These are phyloP conservation scores for Epirrhoe alternata DNA, from an alignment of 2,888 invertebrate species.

Conservation along the genomic window DNA sequence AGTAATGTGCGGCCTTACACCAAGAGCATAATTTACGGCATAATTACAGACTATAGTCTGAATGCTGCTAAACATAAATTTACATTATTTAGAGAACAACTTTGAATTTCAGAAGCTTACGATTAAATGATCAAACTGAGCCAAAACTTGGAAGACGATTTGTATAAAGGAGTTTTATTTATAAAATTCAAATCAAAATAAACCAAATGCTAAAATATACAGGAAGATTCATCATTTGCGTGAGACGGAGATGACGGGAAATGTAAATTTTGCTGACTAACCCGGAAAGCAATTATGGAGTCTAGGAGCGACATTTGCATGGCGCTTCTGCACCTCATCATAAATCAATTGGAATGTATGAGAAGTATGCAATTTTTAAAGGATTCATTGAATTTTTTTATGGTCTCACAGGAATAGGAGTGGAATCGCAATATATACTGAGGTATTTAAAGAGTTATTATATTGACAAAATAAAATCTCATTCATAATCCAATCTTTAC, in stretches of 20 bases:
- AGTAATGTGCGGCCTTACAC: conserved; percentile 40
- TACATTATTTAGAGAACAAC: conserved; percentile 16
- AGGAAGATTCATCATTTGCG: conserved; percentile 30
- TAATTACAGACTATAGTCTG: conserved; percentile 37
- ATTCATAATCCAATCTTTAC: not conserved
- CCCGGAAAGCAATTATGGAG: conserved; percentile 65
- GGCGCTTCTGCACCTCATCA: conserved; percentile 53
- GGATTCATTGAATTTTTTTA: not conserved
- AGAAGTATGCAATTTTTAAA: conserved; percentile 9
- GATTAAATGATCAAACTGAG: conserved; percentile 21
- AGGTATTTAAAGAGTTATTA: not conserved
- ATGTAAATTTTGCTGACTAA: conserved; percentile 66
- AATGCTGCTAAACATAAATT: conserved; percentile 31
- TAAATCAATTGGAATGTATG: conserved; percentile 52
- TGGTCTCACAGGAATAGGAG: not conserved
- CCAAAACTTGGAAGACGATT: conserved; percentile 13
- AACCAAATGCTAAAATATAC: conserved; percentile 35
- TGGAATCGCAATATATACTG: not conserved
- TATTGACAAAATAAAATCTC: not conserved
- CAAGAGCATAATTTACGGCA: conserved; percentile 50
- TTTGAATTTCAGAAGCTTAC: conserved; percentile 19
- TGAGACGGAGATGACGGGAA: conserved; percentile 42
- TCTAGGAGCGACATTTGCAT: conserved; percentile 52
- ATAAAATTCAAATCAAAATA: conserved; percentile 28
- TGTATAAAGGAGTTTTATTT: conserved; percentile 14